A percentile compares a stretch with the other conserved stretches of the same genome.
These are phyloP conservation scores for Danaus chrysippus DNA, from an alignment of 2,888 invertebrate genomes.

Conservation along the genomic window DNA sequence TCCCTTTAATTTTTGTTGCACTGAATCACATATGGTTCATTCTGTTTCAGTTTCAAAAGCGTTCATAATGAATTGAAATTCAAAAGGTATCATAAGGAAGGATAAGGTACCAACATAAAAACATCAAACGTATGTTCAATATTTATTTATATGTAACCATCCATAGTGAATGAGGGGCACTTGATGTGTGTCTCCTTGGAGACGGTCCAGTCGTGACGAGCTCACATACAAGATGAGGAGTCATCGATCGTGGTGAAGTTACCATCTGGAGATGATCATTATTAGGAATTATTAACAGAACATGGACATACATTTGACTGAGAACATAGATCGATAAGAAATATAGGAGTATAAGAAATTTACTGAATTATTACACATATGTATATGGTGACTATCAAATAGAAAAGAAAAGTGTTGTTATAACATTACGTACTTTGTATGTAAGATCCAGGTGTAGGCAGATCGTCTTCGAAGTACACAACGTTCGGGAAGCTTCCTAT, in stretches of 20 bases:
- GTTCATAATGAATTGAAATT: too few relatives aligned
- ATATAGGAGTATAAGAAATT: too few relatives aligned
- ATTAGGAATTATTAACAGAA: neutral
- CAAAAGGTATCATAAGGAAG: too few relatives aligned
- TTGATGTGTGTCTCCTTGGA: conserved; percentile 75
- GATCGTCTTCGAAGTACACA: conserved; percentile 44
- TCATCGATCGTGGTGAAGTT: conserved; percentile 44
- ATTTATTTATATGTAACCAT: too few relatives aligned
- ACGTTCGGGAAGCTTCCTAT: conserved; percentile 46
- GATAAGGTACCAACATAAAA: too few relatives aligned
- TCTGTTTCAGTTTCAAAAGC: too few relatives aligned
- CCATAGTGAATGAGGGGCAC: too few relatives aligned
- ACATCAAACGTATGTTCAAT: too few relatives aligned
- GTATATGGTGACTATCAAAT: neutral
- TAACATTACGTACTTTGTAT: conserved; percentile 42
- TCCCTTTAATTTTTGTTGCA: too few relatives aligned
- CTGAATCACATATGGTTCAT: too few relatives aligned
- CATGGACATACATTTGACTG: neutral
- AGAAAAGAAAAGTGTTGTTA: neutral
- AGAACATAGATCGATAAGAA: too few relatives aligned
- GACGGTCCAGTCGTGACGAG: conserved; percentile 81
- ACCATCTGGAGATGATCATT: conserved; percentile 47
- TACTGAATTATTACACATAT: neutral
- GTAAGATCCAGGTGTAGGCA: conserved; percentile 46
- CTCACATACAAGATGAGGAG: conserved; percentile 48